Evolutionary conservation across 2,113 vertebrate species (phyloP).

Genomic region (Cyanoliseus patagonus): DNA sequence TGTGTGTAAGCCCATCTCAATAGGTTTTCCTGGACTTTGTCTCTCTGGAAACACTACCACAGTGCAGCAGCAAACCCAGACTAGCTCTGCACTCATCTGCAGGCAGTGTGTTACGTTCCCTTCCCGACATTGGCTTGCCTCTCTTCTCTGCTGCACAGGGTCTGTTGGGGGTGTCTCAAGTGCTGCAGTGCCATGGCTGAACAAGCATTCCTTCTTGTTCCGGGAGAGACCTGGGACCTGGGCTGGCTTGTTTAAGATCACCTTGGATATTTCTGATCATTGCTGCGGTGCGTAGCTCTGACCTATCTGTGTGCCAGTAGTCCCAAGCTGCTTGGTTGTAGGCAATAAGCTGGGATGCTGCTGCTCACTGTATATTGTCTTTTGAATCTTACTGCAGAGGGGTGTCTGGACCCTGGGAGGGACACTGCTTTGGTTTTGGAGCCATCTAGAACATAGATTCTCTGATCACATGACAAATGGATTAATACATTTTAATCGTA

Average conservation of each 20-base stretch:
- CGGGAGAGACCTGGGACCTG: not conserved
- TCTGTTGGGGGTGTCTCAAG: fast-evolving
- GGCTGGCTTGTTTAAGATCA: not conserved
- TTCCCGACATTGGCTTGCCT: fast-evolving
- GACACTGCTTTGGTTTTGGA: not conserved
- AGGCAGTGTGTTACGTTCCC: fast-evolving
- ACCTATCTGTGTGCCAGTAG: not conserved
- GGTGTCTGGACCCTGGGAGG: not conserved
- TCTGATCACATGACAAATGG: not conserved
- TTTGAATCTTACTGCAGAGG: not conserved
- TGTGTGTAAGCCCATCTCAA: not conserved
- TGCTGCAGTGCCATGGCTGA: not conserved
- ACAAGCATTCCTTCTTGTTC: not conserved
- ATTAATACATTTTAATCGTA: not conserved
- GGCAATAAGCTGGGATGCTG: not conserved
- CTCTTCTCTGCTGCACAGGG: not conserved
- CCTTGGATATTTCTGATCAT: not conserved
- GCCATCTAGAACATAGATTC: not conserved
- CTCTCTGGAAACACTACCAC: not conserved
- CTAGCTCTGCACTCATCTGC: not conserved
- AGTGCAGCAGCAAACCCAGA: not conserved
- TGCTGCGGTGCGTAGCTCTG: not conserved
- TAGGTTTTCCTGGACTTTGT: not conserved
- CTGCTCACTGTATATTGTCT: not conserved
- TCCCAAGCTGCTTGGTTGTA: not conserved